Percentiles rank a stretch among this genome's conserved stretches.
Evolutionary conservation across 1,140 invertebrate species (phyloP).

Genomic region (Diprion similis): DNA sequence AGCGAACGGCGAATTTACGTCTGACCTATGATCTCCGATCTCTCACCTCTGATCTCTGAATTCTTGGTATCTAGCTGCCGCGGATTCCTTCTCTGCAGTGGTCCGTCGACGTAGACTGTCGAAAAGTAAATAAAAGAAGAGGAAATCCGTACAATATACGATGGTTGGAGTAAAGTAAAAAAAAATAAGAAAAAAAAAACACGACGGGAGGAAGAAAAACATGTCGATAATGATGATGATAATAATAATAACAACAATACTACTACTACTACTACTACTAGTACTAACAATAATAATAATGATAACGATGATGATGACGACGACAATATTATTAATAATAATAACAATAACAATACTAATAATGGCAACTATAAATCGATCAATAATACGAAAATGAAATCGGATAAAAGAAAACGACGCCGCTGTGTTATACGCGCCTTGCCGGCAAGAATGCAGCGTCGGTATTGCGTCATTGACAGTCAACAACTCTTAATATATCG

Average conservation of each 20-base stretch:
- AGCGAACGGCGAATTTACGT: background rate
- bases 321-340: too few species aligned
- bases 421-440: background rate
- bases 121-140: too few species aligned
- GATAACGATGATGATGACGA: too few species aligned
- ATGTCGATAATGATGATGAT: background rate
- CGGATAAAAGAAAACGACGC: conserved; percentile 16
- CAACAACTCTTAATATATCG: conserved; percentile 18
- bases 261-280: too few species aligned
- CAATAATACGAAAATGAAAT: conserved; percentile 14
- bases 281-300: too few species aligned
- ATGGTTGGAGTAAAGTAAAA: too few species aligned
- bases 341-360: too few species aligned
- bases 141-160: too few species aligned
- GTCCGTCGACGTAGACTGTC: too few species aligned
- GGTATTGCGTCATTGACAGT: conserved; percentile 22
- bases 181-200: too few species aligned
- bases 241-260: background rate
- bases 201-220: background rate
- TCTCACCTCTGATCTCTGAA: background rate
- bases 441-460: conserved; percentile 10
- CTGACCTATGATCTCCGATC: background rate
- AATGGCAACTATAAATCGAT: background rate
- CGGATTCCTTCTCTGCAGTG: too few species aligned
- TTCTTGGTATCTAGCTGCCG: too few species aligned